Conservation (phyloP, 64 coral and sea anemone genomes). For the Stylophora pistillata region DNA sequence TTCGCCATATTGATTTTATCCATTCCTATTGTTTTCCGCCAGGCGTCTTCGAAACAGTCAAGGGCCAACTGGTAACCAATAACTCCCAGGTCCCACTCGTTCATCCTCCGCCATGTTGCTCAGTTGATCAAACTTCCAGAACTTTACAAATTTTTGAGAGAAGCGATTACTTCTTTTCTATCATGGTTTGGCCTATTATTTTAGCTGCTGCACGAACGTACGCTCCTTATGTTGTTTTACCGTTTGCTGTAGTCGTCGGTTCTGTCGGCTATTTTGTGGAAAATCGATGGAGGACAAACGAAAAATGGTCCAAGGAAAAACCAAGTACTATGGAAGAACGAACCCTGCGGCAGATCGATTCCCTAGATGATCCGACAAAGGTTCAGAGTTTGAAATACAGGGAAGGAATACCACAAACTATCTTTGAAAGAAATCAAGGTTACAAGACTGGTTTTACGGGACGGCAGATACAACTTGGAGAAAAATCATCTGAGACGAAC, state of each 20-base stretch:
- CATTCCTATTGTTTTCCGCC: background rate
- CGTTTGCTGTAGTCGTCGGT: conserved; percentile 71
- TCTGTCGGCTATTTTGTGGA: conserved; percentile 79
- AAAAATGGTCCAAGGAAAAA: conserved; percentile 74
- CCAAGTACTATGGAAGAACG: conserved; percentile 84
- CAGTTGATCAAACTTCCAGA: background rate
- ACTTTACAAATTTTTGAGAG: background rate
- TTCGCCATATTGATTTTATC: background rate
- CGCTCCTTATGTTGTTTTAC: conserved; percentile 82
- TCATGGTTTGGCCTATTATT: conserved; percentile 86
- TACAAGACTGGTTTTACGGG: conserved; percentile 72
- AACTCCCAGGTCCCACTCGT: background rate
- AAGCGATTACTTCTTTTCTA: background rate
- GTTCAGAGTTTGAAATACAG: conserved; percentile 78
- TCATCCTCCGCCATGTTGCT: background rate
- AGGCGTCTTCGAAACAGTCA: background rate
- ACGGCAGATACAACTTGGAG: conserved; percentile 39
- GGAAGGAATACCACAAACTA: conserved; percentile 75
- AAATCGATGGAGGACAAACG: conserved; percentile 69
- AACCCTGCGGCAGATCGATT: conserved; percentile 62
- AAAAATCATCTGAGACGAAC: conserved; percentile 2
- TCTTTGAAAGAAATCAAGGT: conserved; percentile 88
- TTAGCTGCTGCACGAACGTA: conserved; percentile 67
- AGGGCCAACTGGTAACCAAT: background rate
- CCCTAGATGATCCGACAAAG: conserved; percentile 62